phyloP scores from a whole-genome alignment of 2,888 invertebrate species.

The Drosophila helvetica region DNA sequence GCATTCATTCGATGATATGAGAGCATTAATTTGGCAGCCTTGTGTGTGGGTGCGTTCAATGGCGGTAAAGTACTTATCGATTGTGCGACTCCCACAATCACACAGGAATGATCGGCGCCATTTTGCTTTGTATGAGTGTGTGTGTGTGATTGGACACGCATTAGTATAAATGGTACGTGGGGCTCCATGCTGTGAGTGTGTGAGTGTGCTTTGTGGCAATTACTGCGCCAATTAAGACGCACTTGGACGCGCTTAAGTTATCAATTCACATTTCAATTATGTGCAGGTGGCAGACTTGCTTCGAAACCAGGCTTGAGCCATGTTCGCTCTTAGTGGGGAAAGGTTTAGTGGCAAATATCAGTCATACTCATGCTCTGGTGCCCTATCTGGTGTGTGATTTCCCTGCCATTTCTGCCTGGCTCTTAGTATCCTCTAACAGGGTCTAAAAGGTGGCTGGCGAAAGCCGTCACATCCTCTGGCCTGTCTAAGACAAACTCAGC shows the following conservation, averaged over 20 bases:
- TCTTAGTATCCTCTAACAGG: not conserved
- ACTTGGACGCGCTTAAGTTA: conserved; percentile 2
- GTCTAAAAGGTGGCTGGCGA: not conserved
- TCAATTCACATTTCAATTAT: not conserved
- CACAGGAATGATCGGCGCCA: conserved; percentile 55
- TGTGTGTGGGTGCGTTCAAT: conserved; percentile 22
- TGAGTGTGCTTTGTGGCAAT: conserved; percentile 46
- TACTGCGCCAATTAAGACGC: conserved; percentile 24
- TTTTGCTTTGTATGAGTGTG: conserved; percentile 19
- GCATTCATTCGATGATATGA: conserved; percentile 7
- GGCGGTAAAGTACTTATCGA: conserved; percentile 53
- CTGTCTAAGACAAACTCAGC: conserved; percentile 57
- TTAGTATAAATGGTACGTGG: conserved; percentile 51
- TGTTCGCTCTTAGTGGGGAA: not conserved
- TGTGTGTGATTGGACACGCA: conserved; percentile 37
- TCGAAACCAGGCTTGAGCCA: conserved; percentile 5
- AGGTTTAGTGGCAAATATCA: not conserved
- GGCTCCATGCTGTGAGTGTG: conserved; percentile 23
- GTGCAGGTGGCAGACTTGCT: conserved; percentile 6
- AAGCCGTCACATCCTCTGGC: conserved; percentile 12
- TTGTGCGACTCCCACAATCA: conserved; percentile 63
- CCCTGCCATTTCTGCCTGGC: conserved; percentile 12
- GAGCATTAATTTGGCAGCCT: conserved; percentile 33
- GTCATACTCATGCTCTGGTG: not conserved
- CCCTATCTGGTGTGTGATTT: not conserved